Base-by-base conservation (phyloP, 2,113 vertebrate genomes). In the Odocoileus hemionus region DNA sequence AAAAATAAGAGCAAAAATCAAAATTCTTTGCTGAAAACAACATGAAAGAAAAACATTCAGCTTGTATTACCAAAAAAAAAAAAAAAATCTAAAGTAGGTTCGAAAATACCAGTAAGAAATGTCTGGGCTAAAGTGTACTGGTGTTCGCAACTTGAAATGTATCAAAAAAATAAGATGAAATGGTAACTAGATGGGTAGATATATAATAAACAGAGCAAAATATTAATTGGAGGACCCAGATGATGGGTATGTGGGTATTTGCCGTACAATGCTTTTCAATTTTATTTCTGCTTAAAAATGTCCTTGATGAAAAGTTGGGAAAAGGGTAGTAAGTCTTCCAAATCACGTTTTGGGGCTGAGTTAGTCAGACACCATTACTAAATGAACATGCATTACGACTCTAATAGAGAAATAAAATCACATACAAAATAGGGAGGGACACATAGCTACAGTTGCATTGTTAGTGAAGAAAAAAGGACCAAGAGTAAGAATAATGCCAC, bases 341-440 rank as follows among this genome's bases (percentile, higher is more conserved):
- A 94, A 57, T 57, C 21, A 78, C 0, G 0, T 76, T 79, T 91
- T 33, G 14, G n/a, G 43, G 13, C 26, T 82, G 12, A 58, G 67
- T 36, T 52, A 82, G 79, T 39, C 52, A 61, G 6, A 67, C 3
- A 74, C 36, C 23, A 74, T 70, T 78, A 86, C 28, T 67, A 61
- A 96, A 79, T 39, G 28, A 95, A 79, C 15, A 21, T 52, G 23
- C 3, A 36, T 36, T 50, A 4, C 3, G 28, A 78, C 39, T 58
- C 89, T n/a, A 95, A 78, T 16, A 91, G 30, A 92, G 87, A 86
- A 97, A 94, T 86, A 64, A 92, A 82, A 52, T 70, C n/a, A 57
- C 50, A 70, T 79, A 52, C 8, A 43, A 67, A 95, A 64, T 7
- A 76, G 36, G 79, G 70, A 89, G n/a, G 13, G 39, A 33, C 52